Evolutionary conservation across 2,888 invertebrate genomes (phyloP).

Genomic region (Drosophila rubida): DNA sequence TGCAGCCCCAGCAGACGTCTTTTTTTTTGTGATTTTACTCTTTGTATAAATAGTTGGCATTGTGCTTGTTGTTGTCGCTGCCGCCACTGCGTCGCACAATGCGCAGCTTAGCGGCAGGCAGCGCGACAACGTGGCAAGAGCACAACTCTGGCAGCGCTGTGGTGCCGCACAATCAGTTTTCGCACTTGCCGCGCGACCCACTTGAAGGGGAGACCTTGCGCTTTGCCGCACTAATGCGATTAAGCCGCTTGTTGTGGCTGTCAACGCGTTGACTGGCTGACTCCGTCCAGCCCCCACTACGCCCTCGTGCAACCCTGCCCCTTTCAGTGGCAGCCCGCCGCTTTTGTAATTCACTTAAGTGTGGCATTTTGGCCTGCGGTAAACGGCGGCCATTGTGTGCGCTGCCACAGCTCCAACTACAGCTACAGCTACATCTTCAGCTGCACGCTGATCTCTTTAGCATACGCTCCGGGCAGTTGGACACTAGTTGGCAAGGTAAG

Average conservation of each 20-base stretch:
- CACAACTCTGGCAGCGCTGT: constrained; percentile 10
- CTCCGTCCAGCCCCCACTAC: constrained; percentile 20
- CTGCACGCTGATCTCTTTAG: constrained; percentile 64
- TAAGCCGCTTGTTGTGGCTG: constrained; percentile 83
- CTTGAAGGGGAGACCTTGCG: constrained; percentile 18
- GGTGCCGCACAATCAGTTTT: constrained; percentile 77
- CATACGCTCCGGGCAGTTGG: constrained; percentile 54
- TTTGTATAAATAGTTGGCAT: constrained; percentile 76
- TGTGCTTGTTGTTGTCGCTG: constrained; percentile 36
- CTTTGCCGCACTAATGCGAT: constrained; percentile 77
- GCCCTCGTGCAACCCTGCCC: neutral
- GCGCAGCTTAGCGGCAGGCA: constrained; percentile 58
- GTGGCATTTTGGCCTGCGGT: constrained; percentile 80
- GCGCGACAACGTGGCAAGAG: constrained; percentile 4
- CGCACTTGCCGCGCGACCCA: constrained; percentile 63
- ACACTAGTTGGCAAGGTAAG: constrained; percentile 17
- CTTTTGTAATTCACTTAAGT: constrained; percentile 82
- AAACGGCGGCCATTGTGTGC: constrained; percentile 69
- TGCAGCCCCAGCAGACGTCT: constrained; percentile 57
- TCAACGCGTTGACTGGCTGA: constrained; percentile 80
- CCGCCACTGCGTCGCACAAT: constrained; percentile 63
- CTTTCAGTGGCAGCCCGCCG: constrained; percentile 34
- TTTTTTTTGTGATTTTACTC: constrained; percentile 12
- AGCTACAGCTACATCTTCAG: neutral
- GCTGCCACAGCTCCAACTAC: constrained; percentile 3